Base-by-base conservation (phyloP, 2,797 vertebrate genomes). In the Alectoris magna region DNA sequence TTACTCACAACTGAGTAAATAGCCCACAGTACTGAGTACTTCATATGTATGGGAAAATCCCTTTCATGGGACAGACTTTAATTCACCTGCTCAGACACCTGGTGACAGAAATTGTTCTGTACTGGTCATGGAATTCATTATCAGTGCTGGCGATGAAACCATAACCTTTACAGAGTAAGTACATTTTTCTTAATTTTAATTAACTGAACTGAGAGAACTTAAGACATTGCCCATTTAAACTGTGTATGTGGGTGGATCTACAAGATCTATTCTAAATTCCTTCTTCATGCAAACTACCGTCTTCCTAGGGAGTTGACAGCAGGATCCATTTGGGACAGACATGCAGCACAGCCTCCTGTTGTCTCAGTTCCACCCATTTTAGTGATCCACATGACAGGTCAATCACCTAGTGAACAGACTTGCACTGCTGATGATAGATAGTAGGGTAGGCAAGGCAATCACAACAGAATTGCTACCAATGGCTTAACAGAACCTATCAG, bases 21-120 rank as follows among this genome's bases (percentile, higher is more conserved):
- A 79, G 71, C 22, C 74, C 60, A 68, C 38, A 74, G 44, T 38
- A 56, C 55, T 38, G 67, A 14, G 26, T 41, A 60, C 27, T 73
- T 88, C 73, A 81, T 93, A 58, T 23, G 36, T 29, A 82, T 18
- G 46, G 38, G 56, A 94, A 95, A 91, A 87, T 26, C 27, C 84
- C 31, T 64, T 91, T 70, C 38, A 69, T 6, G 10, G 34, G 16
- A 83, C 39, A 83, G 31, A 62, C 23, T 89, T 91, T 31, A 93
- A 80, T 46, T 17, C 18, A 68, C 27, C 60, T 23, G 44, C 63
- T 77, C 48, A 75, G 64, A 74, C 82, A 68, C 80, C 48, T 60
- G 59, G 46, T 71, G 53, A 85, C 68, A 68, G 74, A 88, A 87
- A 84, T 39, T 3, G 2, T 53, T 81, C 26, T 14, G 15, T 12